A percentile compares a stretch with the other conserved stretches of the same genome.
Evolutionary conservation across 2,113 vertebrate genomes (phyloP).

Genomic region (Myodes glareolus): DNA sequence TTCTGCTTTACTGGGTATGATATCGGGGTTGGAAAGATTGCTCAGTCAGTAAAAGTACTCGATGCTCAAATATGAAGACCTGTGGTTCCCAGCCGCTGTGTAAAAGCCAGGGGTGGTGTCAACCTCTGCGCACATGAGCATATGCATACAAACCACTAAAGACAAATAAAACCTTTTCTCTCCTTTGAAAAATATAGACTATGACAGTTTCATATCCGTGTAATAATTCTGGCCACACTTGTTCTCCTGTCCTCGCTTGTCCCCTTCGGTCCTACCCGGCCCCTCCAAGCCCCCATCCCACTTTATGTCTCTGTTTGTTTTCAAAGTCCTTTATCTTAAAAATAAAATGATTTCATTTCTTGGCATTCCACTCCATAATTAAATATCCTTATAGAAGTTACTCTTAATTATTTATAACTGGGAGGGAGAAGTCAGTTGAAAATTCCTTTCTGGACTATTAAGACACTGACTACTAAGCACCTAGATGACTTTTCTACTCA

Average conservation of each 20-base stretch:
- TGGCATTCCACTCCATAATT: background rate
- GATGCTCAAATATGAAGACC: background rate
- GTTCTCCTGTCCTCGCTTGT: background rate
- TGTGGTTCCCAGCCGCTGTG: background rate
- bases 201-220: background rate
- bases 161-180: background rate
- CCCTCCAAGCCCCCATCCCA: background rate
- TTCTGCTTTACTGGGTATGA: background rate
- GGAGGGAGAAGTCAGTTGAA: background rate
- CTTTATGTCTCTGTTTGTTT: background rate
- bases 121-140: background rate
- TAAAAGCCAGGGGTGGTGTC: background rate
- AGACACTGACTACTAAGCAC: background rate
- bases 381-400: constrained; percentile 1
- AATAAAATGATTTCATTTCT: background rate
- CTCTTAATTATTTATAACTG: constrained; percentile 38
- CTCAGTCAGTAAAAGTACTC: background rate
- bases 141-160: background rate
- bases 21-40: background rate
- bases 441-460: background rate
- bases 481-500: background rate
- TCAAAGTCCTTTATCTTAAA: background rate
- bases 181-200: background rate
- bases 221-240: background rate
- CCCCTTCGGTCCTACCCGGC: no score